Conservation (phyloP, 2,888 invertebrate genomes). For the Nebria brevicollis region DNA sequence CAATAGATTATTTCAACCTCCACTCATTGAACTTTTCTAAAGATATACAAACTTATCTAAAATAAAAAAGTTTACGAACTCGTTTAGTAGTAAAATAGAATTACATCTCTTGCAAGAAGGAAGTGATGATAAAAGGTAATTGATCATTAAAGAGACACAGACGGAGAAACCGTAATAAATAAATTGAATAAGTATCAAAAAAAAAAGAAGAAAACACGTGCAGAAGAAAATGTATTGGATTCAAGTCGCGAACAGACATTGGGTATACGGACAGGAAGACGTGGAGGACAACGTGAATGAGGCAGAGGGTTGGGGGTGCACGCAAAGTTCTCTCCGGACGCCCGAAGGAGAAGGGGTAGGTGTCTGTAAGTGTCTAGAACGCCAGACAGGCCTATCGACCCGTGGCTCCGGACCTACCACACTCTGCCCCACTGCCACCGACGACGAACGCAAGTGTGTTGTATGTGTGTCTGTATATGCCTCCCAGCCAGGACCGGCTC, state of each 20-base stretch:
- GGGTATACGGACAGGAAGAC: not conserved
- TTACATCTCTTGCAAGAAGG: not conserved
- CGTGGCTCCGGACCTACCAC: conserved; percentile 56
- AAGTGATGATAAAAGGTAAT: conserved; percentile 28
- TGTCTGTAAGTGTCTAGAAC: conserved; percentile 39
- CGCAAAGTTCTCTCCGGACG: conserved; percentile 17
- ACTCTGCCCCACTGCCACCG: conserved; percentile 56
- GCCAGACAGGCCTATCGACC: conserved; percentile 58
- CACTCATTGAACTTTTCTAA: not conserved
- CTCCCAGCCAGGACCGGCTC: conserved; percentile 21
- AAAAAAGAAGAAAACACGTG: not conserved
- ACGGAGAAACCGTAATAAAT: conserved; percentile 8
- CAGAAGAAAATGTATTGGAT: not conserved
- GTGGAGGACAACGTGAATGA: conserved; percentile 8
- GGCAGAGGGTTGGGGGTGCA: conserved; percentile 18
- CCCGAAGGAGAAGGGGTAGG: conserved; percentile 7
- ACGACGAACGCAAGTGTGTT: conserved; percentile 48
- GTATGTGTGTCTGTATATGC: conserved; percentile 34
- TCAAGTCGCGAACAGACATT: conserved; percentile 1
- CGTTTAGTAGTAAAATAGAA: conserved; percentile 3
- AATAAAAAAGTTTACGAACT: not conserved
- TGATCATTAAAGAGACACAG: conserved; percentile 37
- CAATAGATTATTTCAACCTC: not conserved
- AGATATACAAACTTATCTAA: not conserved
- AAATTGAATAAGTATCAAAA: not conserved